phyloP scores from a whole-genome alignment of 2,113 vertebrate genomes.

The Tyrannus savana region DNA sequence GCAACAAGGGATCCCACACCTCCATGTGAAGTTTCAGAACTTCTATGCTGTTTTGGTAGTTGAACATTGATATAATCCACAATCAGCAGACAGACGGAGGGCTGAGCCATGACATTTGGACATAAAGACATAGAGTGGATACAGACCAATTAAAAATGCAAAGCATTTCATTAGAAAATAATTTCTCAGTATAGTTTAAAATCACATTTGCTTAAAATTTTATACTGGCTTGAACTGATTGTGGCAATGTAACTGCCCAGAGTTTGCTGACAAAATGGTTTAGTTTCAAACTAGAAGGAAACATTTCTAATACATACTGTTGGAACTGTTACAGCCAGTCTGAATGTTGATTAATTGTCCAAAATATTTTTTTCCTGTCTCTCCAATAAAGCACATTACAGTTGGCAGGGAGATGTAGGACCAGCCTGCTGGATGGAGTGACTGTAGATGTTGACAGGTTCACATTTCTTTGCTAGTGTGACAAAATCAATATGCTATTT shows the following conservation, averaged over 20 bases:
- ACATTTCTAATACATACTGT: background rate
- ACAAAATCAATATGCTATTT: constrained; percentile 67
- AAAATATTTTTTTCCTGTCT: background rate
- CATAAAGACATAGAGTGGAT: background rate
- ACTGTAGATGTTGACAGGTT: constrained; percentile 32
- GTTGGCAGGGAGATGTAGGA: constrained; percentile 15
- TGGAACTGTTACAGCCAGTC: background rate
- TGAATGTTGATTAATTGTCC: constrained; percentile 28
- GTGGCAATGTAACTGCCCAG: background rate
- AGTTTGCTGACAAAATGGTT: background rate
- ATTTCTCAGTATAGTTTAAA: background rate
- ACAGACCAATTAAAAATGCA: background rate
- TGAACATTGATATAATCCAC: background rate
- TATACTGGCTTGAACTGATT: background rate
- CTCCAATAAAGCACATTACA: constrained; percentile 6
- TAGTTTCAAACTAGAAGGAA: background rate
- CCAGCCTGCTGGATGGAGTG: constrained; percentile 4
- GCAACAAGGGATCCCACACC: background rate
- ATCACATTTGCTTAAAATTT: background rate
- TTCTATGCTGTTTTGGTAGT: background rate
- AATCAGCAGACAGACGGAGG: background rate
- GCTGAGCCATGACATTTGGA: background rate
- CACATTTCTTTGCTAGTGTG: constrained; percentile 34
- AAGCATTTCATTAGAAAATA: background rate
- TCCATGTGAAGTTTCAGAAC: background rate